A percentile compares a stretch with the other conserved stretches of the same genome.
These are phyloP conservation scores for Tetanocera ferruginea DNA, from an alignment of 2,888 invertebrate genomes.

Conservation along the genomic window DNA sequence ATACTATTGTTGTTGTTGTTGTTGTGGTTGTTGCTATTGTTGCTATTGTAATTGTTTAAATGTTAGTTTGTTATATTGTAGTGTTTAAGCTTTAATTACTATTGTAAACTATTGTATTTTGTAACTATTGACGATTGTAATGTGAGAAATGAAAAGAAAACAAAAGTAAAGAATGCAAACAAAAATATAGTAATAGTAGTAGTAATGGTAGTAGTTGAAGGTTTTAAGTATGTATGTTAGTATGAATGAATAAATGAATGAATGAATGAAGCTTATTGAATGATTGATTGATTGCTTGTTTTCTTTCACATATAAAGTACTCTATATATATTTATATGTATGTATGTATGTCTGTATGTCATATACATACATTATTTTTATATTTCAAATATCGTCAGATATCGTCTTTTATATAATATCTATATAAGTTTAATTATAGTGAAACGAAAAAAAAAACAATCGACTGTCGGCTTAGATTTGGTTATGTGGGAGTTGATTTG, in stretches of 20 bases:
- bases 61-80: slow-evolving; percentile 16
- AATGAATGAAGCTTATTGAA: not conserved
- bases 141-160: not conserved
- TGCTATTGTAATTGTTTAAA: slow-evolving; percentile 9
- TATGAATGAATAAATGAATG: slow-evolving; percentile 11
- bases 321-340: not conserved
- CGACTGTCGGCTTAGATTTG: slow-evolving; percentile 74
- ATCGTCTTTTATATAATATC: too few species aligned
- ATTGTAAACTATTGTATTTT: slow-evolving; percentile 25
- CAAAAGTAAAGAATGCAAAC: not conserved
- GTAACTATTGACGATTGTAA: slow-evolving; percentile 16
- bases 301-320: slow-evolving; percentile 22
- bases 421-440: slow-evolving; percentile 26
- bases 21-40: slow-evolving; percentile 39
- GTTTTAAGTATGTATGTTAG: not conserved
- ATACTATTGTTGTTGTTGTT: slow-evolving; percentile 41
- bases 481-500: slow-evolving; percentile 63
- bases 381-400: not conserved
- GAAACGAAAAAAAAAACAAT: slow-evolving; percentile 61
- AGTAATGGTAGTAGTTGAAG: slow-evolving; percentile 1
- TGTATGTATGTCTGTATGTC: not conserved
- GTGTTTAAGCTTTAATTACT: slow-evolving; percentile 17
- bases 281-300: slow-evolving; percentile 14
- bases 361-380: not conserved
- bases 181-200: slow-evolving; percentile 20